Evolutionary conservation across 2,888 invertebrate species (phyloP), one percentile per base, ranked within the genome.

Genomic region (Trissolcus brochymenae): DNA sequence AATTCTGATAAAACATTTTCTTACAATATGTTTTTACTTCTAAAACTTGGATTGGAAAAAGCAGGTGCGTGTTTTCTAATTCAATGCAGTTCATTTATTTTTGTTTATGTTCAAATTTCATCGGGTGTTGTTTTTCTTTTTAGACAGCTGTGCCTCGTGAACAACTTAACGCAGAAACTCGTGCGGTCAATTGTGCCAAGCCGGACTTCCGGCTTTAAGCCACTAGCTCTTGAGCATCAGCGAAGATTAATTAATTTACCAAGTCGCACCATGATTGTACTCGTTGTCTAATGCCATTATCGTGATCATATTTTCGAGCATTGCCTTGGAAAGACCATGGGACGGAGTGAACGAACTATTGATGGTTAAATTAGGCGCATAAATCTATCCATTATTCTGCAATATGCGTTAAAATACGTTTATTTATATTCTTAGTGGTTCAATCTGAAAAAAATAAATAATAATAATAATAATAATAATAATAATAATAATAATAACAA

Each of bases 191-290:
- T 68, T 43, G 67, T 13, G 25, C 60, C 61, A 43, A 56, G 62
- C 65, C 65, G 65, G 65, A 72, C 60, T 66, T 73, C 73, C 65
- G 66, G 55, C 73, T 73, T 73, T 73, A 60, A 73, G 60, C 60
- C 73, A 73, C 55, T 66, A 59, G 4, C 43, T 35, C 35, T 35
- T 35, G 41, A 49, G 41, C 64, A 57, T 35, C 35, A 35, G 40
- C 57, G 49, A 65, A 60, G 55, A 60, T 60, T 73, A 66, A 73
- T 73, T 17, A 66, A 73, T 73, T 17, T 60, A 54, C 71, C 65
- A 72, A 72, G 60, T 65, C 65, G 65, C 54, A 60, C 59, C 60
- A 54, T 57, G 60, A 65, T 72, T 72, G 61, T 41, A 14, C 41
- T 49, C 17, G n/a, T 25, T 21, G 55, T 21, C 25, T 56, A 50